Evolutionary conservation across 2,113 vertebrate species (phyloP).

Genomic region (Paramormyrops kingsleyae): DNA sequence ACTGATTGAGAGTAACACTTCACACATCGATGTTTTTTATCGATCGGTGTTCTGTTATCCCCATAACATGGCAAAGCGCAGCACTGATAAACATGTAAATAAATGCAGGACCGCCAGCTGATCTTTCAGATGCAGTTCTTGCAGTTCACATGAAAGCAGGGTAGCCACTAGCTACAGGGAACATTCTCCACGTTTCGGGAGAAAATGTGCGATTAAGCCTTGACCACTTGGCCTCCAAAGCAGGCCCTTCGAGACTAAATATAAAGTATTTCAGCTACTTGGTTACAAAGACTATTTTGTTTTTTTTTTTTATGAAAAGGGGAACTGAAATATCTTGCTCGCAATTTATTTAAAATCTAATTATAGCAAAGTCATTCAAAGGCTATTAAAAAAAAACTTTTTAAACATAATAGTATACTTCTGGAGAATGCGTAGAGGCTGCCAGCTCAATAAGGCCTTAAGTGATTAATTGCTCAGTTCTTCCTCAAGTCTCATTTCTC

Average conservation of each 20-base stretch:
- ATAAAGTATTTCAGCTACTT: neutral
- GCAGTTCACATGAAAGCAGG: neutral
- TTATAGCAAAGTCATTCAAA: neutral
- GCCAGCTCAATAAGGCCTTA: neutral
- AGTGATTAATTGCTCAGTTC: neutral
- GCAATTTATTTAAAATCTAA: neutral
- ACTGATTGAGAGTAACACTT: neutral
- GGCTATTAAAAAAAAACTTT: neutral
- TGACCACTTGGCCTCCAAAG: slow-evolving; percentile 13
- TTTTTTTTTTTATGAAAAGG: neutral
- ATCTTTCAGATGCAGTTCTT: neutral
- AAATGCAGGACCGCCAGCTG: neutral
- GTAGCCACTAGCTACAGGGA: neutral
- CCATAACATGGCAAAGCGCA: neutral
- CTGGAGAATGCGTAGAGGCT: neutral
- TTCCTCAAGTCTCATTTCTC: neutral
- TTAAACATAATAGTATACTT: neutral
- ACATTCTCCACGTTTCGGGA: neutral
- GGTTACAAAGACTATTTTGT: neutral
- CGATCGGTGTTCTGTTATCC: neutral
- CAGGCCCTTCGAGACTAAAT: neutral
- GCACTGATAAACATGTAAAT: neutral
- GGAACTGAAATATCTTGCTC: neutral
- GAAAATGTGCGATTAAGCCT: neutral
- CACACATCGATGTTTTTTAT: neutral